Conservation (phyloP, 2,797 vertebrate genomes). For the Rhinichthys osculus region DNA sequence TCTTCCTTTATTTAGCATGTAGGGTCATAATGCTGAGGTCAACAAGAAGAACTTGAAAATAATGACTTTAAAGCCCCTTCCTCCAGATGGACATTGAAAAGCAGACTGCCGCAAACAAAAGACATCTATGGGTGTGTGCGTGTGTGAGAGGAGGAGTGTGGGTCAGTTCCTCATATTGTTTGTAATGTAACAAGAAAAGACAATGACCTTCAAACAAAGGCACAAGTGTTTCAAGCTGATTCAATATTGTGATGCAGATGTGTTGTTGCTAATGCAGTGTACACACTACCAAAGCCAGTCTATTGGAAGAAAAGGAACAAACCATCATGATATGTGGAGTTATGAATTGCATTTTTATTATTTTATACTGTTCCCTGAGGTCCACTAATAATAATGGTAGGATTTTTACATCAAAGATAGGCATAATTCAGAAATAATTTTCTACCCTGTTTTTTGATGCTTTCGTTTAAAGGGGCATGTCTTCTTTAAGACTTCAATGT, state of each 20-base stretch:
- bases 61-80: constrained; percentile 38
- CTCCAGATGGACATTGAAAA: constrained; percentile 52
- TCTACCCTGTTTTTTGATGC: not conserved
- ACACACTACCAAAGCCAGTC: not conserved
- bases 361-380: not conserved
- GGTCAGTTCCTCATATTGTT: constrained; percentile 11
- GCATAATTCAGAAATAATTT: not conserved
- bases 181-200: not conserved
- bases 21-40: constrained; percentile 8
- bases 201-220: not conserved
- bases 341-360: not conserved
- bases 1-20: constrained; percentile 33
- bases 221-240: constrained; percentile 1
- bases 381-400: not conserved
- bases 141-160: constrained; percentile 9
- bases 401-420: not conserved
- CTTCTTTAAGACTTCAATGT: not conserved
- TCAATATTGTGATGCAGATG: not conserved
- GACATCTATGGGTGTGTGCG: not conserved
- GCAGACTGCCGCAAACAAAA: constrained; percentile 37
- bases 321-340: not conserved
- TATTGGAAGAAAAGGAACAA: not conserved
- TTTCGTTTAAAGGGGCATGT: not conserved
- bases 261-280: not conserved
- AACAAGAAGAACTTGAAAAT: constrained; percentile 42